Base-by-base conservation (phyloP, 2,113 vertebrate genomes). In the Thamnophis sirtalis region DNA sequence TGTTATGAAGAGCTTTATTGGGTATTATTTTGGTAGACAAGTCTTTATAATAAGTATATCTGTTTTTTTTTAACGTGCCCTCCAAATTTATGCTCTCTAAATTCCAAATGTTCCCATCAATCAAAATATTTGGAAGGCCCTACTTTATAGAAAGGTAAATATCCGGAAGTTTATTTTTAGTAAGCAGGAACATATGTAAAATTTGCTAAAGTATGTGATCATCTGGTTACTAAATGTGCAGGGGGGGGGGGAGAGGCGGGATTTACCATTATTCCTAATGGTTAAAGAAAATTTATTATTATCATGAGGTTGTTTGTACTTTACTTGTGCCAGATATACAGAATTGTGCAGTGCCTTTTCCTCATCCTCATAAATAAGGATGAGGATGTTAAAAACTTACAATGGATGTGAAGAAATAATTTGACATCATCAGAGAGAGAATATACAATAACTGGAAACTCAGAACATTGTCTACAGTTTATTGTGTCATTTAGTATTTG, bases 401-500 rank as follows among this genome's bases (percentile, higher is more conserved):
- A 92, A 87, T 60, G 93, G 68, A 80, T 95, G 85, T 90, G 94
- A 95, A 93, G 86, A 21, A 90, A 93, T 50, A 21, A 89, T 24
- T 86, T 63, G 58, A 48, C 93, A 92, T 15, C 2, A 1, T 19
- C 3, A 1, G 2, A 54, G 0, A 60, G 92, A 92, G 85, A 92
- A 90, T 93, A 53, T 63, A 43, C 49, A 92, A 87, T 94, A 96
- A 85, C 80, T 93, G 93, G 95, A 95, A 95, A 91, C 88, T 84
- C 33, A 84, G 38, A 0, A 0, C 56, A 38, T 92, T 94, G 94
- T 95, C 68, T 94, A 84, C 93, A 85, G 91, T 92, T 91, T 91
- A 87, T 93, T 86, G 58, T 93, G 17, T 89, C 90, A 93, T 73
- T 55, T 95, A 80, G 22, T 90, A 93, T 94, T 95, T 95, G 48